Percentiles rank a stretch among this genome's conserved stretches.
Evolutionary conservation across 2,113 vertebrate species (phyloP).

Genomic region (Sinocyclocheilus maitianheensis): DNA sequence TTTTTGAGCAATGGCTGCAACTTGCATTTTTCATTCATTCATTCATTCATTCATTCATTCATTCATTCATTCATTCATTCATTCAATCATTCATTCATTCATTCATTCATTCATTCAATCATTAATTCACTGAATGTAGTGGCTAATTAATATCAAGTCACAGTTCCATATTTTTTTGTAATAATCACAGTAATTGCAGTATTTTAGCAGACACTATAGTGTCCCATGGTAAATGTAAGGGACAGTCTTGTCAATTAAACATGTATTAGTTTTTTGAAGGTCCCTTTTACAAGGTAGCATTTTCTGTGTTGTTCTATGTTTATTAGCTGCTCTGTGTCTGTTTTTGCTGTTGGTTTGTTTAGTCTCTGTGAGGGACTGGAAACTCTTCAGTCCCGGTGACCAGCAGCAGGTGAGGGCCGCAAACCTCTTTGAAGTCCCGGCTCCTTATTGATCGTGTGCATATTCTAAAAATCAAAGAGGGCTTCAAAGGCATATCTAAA

Average conservation of each 20-base stretch:
- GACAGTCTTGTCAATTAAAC: constrained; percentile 22
- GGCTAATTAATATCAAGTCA: background rate
- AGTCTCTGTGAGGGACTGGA: constrained; percentile 74
- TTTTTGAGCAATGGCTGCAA: too few species aligned
- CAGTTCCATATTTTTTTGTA: background rate
- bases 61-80: background rate
- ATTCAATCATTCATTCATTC: background rate
- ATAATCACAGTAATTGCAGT: too few species aligned
- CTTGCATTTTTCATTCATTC: background rate
- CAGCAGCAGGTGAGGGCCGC: constrained; percentile 82
- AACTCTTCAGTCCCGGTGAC: constrained; percentile 84
- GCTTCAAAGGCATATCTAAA: constrained; percentile 81
- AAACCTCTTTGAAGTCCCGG: constrained; percentile 81
- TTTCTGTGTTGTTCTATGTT: constrained; percentile 52
- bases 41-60: background rate
- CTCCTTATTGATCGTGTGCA: constrained; percentile 79
- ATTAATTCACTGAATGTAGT: background rate
- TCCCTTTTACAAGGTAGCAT: constrained; percentile 42
- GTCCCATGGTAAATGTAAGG: background rate
- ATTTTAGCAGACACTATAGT: background rate
- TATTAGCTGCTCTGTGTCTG: constrained; percentile 52
- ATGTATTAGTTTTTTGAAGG: constrained; percentile 50
- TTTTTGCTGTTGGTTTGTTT: constrained; percentile 67
- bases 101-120: background rate
- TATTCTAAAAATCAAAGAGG: constrained; percentile 82